phyloP scores from a whole-genome alignment of 2,113 vertebrate species.

The Grantiella picta region DNA sequence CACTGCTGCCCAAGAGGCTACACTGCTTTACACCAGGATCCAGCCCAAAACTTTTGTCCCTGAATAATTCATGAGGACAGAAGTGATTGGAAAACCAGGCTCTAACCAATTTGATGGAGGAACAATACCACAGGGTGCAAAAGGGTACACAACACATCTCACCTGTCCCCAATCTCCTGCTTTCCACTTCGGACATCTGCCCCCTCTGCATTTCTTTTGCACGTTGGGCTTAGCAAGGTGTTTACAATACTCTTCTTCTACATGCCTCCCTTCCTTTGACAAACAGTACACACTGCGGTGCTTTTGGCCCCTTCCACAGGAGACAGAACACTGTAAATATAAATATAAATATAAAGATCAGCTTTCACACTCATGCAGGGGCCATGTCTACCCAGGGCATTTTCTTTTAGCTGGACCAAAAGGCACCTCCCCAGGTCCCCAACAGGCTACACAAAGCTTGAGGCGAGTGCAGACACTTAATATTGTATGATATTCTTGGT shows the following conservation, averaged over 20 bases:
- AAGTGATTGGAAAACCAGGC: not conserved
- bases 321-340: conserved; percentile 88
- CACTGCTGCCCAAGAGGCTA: not conserved
- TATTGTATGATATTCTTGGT: not conserved
- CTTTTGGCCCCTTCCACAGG: conserved; percentile 90
- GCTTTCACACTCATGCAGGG: not conserved
- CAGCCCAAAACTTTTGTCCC: not conserved
- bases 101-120: not conserved
- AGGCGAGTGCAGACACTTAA: not conserved
- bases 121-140: not conserved
- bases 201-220: conserved; percentile 88
- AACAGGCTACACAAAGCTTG: not conserved
- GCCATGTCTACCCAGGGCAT: not conserved
- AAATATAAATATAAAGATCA: conserved; percentile 56
- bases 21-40: not conserved
- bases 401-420: not conserved
- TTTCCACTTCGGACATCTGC: conserved; percentile 92
- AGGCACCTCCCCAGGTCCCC: not conserved
- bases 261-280: conserved; percentile 80
- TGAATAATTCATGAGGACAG: not conserved
- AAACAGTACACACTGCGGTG: conserved; percentile 88
- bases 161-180: conserved; percentile 91
- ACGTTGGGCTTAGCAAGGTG: conserved; percentile 82
- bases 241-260: conserved; percentile 86
- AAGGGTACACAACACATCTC: conserved; percentile 49